Base-by-base conservation (phyloP, 1,140 invertebrate species). In the Drosophila subpulchrella region DNA sequence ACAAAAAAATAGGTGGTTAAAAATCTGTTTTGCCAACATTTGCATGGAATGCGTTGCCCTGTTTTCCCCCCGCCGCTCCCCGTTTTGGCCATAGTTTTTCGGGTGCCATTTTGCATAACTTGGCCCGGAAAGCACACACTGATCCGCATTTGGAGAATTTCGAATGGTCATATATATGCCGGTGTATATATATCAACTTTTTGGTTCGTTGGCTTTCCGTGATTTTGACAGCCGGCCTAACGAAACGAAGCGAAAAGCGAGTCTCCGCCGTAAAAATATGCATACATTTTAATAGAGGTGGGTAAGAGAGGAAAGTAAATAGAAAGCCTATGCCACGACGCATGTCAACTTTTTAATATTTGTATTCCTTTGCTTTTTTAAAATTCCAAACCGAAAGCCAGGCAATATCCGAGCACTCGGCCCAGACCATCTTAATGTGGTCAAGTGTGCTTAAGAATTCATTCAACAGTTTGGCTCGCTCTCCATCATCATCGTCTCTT, bases 21-120 rank as follows among this genome's bases (percentile, higher is more conserved):
- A 86, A 86, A 88, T 86, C 83, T 88, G 83, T 88, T 88, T 86
- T 83, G 79, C 75, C 72, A 88, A 81, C 83, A 86, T 86, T 86
- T 88, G 79, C 83, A 88, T 86, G 75, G 79, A 78, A 83, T 88
- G 83, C 82, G 83, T 82, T 75, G 74, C 34, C 62, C 20, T 20
- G 20, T 20, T 15, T 20, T 44, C 4, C 15, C 42, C 15, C 42
- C n/a, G n/a, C 15, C 7, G 30, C 54, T 60, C 20, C 57, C 50
- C 46, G 59, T 55, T 8, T 47, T 51, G 13, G 65, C 59, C 71
- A 60, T 75, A 84, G 71, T 86, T 86, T 74, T 82, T 61, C 54
- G 67, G 55, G 50, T 75, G 48, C 57, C 75, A 78, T 86, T 86
- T 78, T 88, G 82, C 83, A 86, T 86, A 86, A 86, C 82, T 86